These are phyloP conservation scores for Mercenaria mercenaria DNA, from an alignment of 1,140 invertebrate genomes.

Conservation along the genomic window DNA sequence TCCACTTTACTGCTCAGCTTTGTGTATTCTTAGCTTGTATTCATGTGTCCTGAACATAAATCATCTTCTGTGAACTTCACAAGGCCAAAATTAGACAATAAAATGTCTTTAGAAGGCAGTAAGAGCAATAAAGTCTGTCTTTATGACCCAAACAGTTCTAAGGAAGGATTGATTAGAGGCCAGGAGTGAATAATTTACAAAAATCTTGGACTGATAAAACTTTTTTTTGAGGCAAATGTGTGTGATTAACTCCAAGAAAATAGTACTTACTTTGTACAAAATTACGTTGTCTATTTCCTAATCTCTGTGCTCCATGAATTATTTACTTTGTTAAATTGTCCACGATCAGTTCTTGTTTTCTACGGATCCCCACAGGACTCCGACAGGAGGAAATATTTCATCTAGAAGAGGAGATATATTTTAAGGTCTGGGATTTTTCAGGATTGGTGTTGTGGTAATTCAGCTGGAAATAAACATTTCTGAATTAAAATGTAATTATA, in stretches of 20 bases:
- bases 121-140: background rate
- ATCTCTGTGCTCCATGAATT: background rate
- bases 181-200: slow-evolving; percentile 5
- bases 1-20: no score
- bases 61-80: background rate
- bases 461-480: no score
- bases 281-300: background rate
- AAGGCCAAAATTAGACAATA: background rate
- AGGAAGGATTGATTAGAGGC: background rate
- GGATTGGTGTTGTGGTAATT: no score
- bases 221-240: background rate
- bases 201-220: background rate
- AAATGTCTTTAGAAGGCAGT: background rate
- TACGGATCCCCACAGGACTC: no score
- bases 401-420: no score
- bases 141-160: background rate
- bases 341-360: no score
- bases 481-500: no score
- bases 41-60: background rate
- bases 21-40: no score
- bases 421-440: no score
- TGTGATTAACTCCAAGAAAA: background rate
- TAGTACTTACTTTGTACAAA: background rate
- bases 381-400: no score
- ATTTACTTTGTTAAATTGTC: background rate